Evolutionary conservation across 2,888 invertebrate species (phyloP).

Genomic region (Salpingus planirostris): DNA sequence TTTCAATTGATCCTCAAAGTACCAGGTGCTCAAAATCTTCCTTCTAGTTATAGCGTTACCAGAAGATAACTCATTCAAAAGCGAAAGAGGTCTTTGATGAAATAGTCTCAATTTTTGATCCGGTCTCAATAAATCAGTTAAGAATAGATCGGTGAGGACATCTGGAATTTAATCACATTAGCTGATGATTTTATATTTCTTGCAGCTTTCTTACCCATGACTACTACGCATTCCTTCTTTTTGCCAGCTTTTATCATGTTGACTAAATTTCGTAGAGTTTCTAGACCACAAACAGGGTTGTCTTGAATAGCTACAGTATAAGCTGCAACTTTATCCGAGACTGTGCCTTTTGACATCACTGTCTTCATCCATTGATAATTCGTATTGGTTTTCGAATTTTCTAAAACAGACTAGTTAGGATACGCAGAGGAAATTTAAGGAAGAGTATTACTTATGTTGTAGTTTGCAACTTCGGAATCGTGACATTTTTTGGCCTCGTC

Average conservation of each 20-base stretch:
- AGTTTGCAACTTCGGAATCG: conserved; percentile 55
- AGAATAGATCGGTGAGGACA: conserved; percentile 67
- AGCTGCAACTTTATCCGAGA: conserved; percentile 79
- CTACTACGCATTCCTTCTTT: conserved; percentile 59
- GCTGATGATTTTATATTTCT: conserved; percentile 11
- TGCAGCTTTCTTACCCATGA: no score
- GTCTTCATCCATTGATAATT: conserved; percentile 71
- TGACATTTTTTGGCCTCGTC: conserved; percentile 58
- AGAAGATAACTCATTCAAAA: conserved; percentile 50
- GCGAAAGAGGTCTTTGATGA: conserved; percentile 52
- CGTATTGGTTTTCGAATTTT: conserved; percentile 50
- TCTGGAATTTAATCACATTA: no score
- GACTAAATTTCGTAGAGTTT: conserved; percentile 60
- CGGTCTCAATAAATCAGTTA: conserved; percentile 60
- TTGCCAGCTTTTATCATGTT: conserved; percentile 71
- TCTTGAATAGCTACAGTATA: conserved; percentile 73
- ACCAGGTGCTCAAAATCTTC: conserved; percentile 68
- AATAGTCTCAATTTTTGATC: conserved; percentile 57
- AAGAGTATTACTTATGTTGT: conserved; percentile 49
- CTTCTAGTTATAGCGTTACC: conserved; percentile 57
- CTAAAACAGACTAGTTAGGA: conserved; percentile 25
- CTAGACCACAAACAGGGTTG: conserved; percentile 70
- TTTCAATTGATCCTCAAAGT: conserved; percentile 83
- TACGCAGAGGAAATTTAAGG: neutral
- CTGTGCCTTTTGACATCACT: conserved; percentile 71